Percentiles rank a stretch among this genome's conserved stretches.
phyloP scores from a whole-genome alignment of 2,888 invertebrate genomes.

The Tachina grossa region DNA sequence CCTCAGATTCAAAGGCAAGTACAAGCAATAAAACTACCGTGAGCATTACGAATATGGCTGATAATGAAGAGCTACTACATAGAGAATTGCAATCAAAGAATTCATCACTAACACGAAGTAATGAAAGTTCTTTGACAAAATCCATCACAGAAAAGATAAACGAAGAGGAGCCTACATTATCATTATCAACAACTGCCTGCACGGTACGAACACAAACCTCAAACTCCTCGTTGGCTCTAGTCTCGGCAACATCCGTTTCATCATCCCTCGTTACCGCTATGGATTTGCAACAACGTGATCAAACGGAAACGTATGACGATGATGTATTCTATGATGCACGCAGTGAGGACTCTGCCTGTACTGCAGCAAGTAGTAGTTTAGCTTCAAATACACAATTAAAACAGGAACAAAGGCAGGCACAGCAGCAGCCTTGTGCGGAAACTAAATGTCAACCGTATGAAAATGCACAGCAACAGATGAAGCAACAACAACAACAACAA shows the following conservation, averaged over 20 bases:
- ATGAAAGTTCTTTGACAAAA: conserved; percentile 17
- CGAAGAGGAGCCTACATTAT: conserved; percentile 12
- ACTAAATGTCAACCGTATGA: conserved; percentile 51
- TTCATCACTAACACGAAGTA: background rate
- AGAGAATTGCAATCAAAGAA: conserved; percentile 11
- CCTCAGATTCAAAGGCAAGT: conserved; percentile 49
- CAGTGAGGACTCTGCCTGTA: conserved; percentile 78
- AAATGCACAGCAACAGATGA: conserved; percentile 6
- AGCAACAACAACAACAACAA: conserved; percentile 15
- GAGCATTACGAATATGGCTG: background rate
- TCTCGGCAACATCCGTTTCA: conserved; percentile 68
- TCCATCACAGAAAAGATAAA: conserved; percentile 5
- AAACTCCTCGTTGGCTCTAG: conserved; percentile 60
- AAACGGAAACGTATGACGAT: conserved; percentile 75
- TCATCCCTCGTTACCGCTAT: conserved; percentile 58
- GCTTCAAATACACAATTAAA: conserved; percentile 58
- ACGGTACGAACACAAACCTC: conserved; percentile 49
- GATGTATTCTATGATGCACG: conserved; percentile 82
- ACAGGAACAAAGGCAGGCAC: conserved; percentile 40
- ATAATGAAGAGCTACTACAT: conserved; percentile 9
- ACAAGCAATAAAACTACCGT: conserved; percentile 33
- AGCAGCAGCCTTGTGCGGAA: conserved; percentile 48
- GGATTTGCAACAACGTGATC: conserved; percentile 67
- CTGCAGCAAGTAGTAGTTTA: conserved; percentile 69
- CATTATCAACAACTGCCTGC: conserved; percentile 23